Evolutionary conservation across 2,113 vertebrate species (phyloP).

Genomic region (Carassius auratus): DNA sequence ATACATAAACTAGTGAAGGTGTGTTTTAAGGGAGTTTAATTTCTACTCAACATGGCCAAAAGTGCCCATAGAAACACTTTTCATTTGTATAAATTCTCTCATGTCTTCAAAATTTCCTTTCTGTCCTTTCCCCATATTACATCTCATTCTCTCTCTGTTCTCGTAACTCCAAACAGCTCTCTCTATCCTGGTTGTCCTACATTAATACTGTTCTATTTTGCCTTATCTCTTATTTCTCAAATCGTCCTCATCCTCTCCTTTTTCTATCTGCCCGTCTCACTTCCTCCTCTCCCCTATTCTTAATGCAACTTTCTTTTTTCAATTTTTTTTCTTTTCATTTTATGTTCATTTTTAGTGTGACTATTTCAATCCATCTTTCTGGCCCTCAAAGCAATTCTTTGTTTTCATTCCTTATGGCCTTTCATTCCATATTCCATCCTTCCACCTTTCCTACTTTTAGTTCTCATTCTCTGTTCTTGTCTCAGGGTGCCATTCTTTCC

Average conservation of each 20-base stretch:
- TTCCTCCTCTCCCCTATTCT: constrained; percentile 5
- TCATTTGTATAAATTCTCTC: neutral
- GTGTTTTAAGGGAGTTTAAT: no score
- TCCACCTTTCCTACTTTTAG: neutral
- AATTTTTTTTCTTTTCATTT: constrained; percentile 5
- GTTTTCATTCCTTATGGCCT: constrained; percentile 8
- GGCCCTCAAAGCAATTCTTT: neutral
- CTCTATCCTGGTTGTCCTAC: constrained; percentile 7
- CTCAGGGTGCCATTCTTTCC: constrained; percentile 14
- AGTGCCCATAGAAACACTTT: neutral
- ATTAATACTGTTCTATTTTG: neutral
- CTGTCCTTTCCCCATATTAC: neutral
- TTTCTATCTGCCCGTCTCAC: neutral
- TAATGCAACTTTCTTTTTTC: constrained; percentile 25
- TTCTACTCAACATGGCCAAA: neutral
- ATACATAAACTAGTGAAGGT: no score
- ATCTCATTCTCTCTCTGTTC: neutral
- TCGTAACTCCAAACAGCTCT: neutral
- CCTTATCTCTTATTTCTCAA: constrained; percentile 28
- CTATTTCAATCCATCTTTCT: constrained; percentile 25
- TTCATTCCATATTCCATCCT: neutral
- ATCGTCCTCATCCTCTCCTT: constrained; percentile 1
- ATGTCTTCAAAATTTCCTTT: neutral
- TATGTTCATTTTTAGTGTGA: neutral
- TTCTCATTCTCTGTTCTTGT: constrained; percentile 24